A percentile compares a stretch with the other conserved stretches of the same genome.
phyloP scores from a whole-genome alignment of 2,888 invertebrate species.

The Cordilura impudica region DNA sequence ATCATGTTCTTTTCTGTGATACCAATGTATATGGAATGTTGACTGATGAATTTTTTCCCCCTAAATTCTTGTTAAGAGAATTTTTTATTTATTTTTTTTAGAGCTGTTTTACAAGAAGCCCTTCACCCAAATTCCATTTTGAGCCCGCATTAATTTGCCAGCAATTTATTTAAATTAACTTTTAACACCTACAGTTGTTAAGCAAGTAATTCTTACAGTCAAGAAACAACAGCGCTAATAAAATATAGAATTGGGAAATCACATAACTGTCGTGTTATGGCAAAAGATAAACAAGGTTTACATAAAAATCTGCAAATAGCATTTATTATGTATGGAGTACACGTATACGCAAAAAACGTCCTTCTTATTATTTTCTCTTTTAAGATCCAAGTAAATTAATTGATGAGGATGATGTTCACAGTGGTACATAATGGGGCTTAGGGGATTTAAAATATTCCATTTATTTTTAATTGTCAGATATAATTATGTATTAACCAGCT shows the following conservation, averaged over 20 bases:
- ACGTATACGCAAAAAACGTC: not conserved
- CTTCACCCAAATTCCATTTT: too few species aligned
- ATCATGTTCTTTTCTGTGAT: too few species aligned
- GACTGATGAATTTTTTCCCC: too few species aligned
- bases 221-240: not conserved
- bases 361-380: not conserved
- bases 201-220: not conserved
- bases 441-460: too few species aligned
- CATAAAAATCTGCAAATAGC: not conserved
- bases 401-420: not conserved
- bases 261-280: not conserved
- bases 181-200: slow-evolving; percentile 24
- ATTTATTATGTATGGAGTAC: not conserved
- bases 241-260: slow-evolving; percentile 2
- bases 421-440: not conserved
- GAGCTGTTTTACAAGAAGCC: too few species aligned
- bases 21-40: too few species aligned
- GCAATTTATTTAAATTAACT: slow-evolving; percentile 1
- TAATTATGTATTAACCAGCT: too few species aligned
- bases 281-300: slow-evolving; percentile 3
- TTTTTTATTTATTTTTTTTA: too few species aligned
- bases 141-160: too few species aligned
- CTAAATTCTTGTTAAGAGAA: too few species aligned
- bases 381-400: not conserved
- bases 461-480: too few species aligned